Percentiles rank a stretch among this genome's conserved stretches.
Evolutionary conservation across 2,888 invertebrate genomes (phyloP).

Genomic region (Metacarcinus magister): DNA sequence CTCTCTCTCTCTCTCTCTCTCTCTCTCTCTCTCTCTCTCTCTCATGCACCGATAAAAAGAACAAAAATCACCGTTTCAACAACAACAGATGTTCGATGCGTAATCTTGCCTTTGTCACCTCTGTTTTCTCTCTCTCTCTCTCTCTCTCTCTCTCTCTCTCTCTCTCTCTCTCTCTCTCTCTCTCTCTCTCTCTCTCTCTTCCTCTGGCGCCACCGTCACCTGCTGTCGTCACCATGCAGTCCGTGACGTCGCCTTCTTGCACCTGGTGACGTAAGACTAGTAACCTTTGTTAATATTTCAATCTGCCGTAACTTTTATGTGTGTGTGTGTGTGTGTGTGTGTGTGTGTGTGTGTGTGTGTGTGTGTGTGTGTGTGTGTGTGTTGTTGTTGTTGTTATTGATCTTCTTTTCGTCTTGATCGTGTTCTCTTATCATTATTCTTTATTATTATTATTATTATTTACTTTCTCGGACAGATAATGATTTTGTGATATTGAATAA

Average conservation of each 20-base stretch:
- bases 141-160: background rate
- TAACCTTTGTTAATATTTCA: conserved; percentile 15
- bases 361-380: background rate
- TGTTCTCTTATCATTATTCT: background rate
- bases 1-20: conserved; percentile 26
- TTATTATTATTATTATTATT: no score
- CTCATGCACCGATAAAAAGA: background rate
- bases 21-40: conserved; percentile 15
- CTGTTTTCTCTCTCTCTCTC: background rate
- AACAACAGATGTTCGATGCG: background rate
- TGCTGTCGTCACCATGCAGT: background rate
- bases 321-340: background rate
- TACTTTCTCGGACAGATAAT: no score
- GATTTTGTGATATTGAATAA: background rate
- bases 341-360: conserved; percentile 23
- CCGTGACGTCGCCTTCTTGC: background rate
- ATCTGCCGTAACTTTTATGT: background rate
- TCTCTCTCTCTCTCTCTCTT: background rate
- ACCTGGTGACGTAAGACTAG: background rate
- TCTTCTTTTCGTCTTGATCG: background rate
- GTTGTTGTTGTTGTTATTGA: background rate
- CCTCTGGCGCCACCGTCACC: background rate
- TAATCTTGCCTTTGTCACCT: background rate
- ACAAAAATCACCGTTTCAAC: background rate
- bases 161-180: background rate